These are phyloP conservation scores for Trachymyrmex cornetzi DNA, from an alignment of 1,140 invertebrate genomes.

Conservation along the genomic window DNA sequence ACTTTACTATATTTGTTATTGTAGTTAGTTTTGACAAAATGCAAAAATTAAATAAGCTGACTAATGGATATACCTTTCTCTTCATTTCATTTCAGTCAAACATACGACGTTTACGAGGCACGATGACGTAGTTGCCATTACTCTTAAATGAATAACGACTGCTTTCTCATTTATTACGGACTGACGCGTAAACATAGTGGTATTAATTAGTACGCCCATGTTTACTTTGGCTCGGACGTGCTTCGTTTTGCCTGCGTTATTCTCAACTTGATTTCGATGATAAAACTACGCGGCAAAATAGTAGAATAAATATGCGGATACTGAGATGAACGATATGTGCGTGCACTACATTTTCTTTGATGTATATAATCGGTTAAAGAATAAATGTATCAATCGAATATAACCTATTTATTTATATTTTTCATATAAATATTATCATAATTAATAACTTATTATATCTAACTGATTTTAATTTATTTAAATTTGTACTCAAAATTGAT, in stretches of 20 bases:
- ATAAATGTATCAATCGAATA: neutral
- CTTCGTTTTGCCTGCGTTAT: conserved; percentile 11
- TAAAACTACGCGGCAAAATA: conserved; percentile 3
- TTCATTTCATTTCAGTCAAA: neutral
- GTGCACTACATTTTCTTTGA: too few species aligned
- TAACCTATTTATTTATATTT: neutral
- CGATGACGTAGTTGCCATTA: neutral
- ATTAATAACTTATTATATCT: neutral
- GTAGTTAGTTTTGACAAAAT: neutral
- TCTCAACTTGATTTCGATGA: neutral
- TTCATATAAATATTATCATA: neutral
- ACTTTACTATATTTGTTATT: neutral
- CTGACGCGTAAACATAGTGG: conserved; percentile 25
- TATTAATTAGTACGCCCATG: conserved; percentile 40
- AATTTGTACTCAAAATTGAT: neutral
- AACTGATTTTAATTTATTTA: neutral
- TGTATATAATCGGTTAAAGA: neutral
- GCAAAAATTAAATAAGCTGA: neutral
- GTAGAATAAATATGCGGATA: neutral
- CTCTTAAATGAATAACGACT: conserved; percentile 6
- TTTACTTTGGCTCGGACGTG: conserved; percentile 9
- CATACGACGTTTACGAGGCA: neutral
- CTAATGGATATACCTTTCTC: neutral
- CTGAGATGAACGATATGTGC: neutral
- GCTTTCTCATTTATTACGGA: conserved; percentile 7